Percentiles rank a stretch among this genome's conserved stretches.
phyloP scores from a whole-genome alignment of 2,888 invertebrate species.

The Pyralis farinalis region DNA sequence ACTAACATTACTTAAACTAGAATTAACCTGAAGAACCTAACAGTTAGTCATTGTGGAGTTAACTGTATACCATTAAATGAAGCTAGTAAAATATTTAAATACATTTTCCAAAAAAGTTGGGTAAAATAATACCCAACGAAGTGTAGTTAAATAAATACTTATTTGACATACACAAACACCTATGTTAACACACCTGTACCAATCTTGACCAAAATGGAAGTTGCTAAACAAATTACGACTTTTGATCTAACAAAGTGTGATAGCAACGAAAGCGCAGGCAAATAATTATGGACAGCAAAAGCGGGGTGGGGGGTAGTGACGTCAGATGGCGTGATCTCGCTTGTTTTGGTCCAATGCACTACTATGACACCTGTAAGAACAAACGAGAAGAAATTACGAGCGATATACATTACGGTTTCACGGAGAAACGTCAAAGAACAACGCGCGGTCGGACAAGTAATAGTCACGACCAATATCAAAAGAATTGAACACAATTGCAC shows the following conservation, averaged over 20 bases:
- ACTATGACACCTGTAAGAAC: constrained; percentile 14
- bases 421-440: neutral
- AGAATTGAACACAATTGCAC: constrained; percentile 1
- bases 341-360: constrained; percentile 27
- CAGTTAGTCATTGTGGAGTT: no score
- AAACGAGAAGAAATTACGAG: no score
- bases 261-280: constrained; percentile 29
- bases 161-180: neutral
- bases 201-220: constrained; percentile 1
- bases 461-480: neutral
- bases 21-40: no score
- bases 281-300: constrained; percentile 23
- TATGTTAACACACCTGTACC: neutral
- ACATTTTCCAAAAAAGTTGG: no score
- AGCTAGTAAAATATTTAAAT: no score
- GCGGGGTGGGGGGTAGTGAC: constrained; percentile 26
- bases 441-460: constrained; percentile 7
- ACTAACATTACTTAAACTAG: no score
- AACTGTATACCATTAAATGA: no score
- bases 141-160: neutral
- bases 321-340: constrained; percentile 43
- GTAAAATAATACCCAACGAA: no score
- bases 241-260: constrained; percentile 22
- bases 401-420: no score
- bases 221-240: constrained; percentile 5